These are phyloP conservation scores for Eupelmus urozonus DNA, from an alignment of 2,888 invertebrate genomes.

Conservation along the genomic window DNA sequence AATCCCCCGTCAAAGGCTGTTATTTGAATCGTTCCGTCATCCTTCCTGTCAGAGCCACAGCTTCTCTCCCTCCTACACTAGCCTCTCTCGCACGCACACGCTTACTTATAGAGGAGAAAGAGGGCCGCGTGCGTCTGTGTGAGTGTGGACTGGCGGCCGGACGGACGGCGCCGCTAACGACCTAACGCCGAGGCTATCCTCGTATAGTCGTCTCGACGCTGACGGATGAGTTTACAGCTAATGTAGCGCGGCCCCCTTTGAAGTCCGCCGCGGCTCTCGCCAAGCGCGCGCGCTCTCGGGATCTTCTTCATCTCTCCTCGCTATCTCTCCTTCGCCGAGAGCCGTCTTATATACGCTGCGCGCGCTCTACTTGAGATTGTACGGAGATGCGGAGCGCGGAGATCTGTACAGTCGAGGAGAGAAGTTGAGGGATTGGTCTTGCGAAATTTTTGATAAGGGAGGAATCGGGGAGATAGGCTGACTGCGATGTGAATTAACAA, in stretches of 20 bases:
- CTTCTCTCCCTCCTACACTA: not conserved
- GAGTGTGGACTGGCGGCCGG: slow-evolving; percentile 27
- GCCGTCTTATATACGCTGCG: not conserved
- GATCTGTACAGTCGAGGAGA: too few species aligned
- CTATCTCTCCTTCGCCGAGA: slow-evolving; percentile 17
- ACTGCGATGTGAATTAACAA: too few species aligned
- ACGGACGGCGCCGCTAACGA: slow-evolving; percentile 72
- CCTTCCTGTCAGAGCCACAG: slow-evolving; percentile 54
- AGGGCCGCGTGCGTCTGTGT: slow-evolving; percentile 6
- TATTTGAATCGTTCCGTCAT: slow-evolving; percentile 61
- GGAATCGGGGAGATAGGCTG: too few species aligned
- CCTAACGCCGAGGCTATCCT: slow-evolving; percentile 67
- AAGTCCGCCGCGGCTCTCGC: slow-evolving; percentile 67
- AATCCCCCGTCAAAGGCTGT: slow-evolving; percentile 57
- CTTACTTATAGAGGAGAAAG: not conserved
- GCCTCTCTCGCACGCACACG: not conserved
- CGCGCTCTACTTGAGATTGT: slow-evolving; percentile 26
- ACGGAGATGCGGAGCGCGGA: too few species aligned
- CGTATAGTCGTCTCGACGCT: slow-evolving; percentile 71
- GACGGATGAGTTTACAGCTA: slow-evolving; percentile 76
- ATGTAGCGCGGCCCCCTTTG: slow-evolving; percentile 72
- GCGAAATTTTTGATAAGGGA: not conserved
- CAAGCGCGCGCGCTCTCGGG: slow-evolving; percentile 8
- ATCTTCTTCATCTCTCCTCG: slow-evolving; percentile 47
- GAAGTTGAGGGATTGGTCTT: too few species aligned